phyloP scores from a whole-genome alignment of 2,113 vertebrate genomes.

The Tragelaphus scriptus region DNA sequence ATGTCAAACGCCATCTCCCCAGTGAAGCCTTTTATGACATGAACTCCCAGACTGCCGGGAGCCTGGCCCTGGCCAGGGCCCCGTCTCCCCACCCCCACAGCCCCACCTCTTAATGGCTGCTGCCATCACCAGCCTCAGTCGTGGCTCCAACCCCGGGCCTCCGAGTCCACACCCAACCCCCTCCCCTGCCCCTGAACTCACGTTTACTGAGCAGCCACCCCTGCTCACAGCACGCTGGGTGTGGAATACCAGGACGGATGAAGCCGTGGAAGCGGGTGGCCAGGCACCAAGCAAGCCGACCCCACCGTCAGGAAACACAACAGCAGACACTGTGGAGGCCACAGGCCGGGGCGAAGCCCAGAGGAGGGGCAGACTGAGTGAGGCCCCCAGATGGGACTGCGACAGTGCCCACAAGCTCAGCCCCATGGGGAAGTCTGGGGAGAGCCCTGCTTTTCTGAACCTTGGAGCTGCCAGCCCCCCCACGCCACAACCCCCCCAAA shows the following conservation, averaged over 20 bases:
- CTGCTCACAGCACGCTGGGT: fast-evolving
- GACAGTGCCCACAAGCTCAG: fast-evolving
- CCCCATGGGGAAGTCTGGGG: neutral
- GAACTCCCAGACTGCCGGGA: fast-evolving
- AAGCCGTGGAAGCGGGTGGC: neutral
- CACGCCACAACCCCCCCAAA: neutral
- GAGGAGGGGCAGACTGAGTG: neutral
- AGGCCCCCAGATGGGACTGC: fast-evolving
- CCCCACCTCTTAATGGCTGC: fast-evolving
- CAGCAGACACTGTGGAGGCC: fast-evolving
- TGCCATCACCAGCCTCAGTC: neutral
- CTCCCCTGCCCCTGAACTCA: neutral
- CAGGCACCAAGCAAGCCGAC: fast-evolving
- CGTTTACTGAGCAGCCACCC: neutral
- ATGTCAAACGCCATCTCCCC: neutral
- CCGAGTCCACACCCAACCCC: fast-evolving
- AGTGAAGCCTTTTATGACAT: neutral
- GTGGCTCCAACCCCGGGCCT: neutral
- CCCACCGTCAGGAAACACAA: fast-evolving
- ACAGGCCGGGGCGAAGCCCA: fast-evolving
- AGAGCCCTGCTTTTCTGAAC: neutral
- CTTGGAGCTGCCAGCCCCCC: neutral
- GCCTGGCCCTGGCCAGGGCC: neutral
- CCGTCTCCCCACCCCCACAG: neutral
- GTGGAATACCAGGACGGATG: fast-evolving